Percentiles rank a stretch among this genome's conserved stretches.
Conservation (phyloP, 2,113 vertebrate genomes). For the Saguinus midas region DNA sequence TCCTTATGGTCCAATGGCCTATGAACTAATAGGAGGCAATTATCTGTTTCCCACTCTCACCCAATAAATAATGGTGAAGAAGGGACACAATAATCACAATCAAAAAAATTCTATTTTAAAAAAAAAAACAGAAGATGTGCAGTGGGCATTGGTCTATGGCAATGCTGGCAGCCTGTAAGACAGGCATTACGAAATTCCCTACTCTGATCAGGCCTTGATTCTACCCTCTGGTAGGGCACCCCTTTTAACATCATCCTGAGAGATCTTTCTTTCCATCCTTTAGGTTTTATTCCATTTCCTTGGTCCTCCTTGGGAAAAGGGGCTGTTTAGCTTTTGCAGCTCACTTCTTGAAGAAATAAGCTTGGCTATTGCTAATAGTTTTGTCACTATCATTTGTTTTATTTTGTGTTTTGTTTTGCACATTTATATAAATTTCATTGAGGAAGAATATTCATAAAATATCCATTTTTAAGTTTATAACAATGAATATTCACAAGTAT, state of each 20-base stretch:
- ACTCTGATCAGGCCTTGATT: neutral
- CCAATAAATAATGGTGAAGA: neutral
- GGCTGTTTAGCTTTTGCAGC: neutral
- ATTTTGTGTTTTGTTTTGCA: neutral
- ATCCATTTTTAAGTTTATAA: neutral
- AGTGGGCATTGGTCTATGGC: neutral
- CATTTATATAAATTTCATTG: neutral
- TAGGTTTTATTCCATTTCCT: conserved; percentile 1
- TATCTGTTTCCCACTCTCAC: neutral
- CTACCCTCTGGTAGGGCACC: neutral
- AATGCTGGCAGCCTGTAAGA: neutral
- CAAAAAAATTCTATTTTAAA: neutral
- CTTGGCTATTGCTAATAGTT: neutral
- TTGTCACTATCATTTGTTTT: neutral
- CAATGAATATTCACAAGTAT: conserved; percentile 7
- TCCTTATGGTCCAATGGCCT: neutral
- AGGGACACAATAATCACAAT: neutral
- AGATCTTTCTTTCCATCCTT: neutral
- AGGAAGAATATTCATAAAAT: neutral
- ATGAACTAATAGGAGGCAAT: neutral
- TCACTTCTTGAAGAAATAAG: conserved; percentile 13
- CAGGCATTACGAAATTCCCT: neutral
- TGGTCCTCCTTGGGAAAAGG: neutral
- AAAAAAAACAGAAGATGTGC: neutral
- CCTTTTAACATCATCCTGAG: neutral